Base-by-base conservation (phyloP, 2,113 vertebrate species). In the Cyanistes caeruleus region DNA sequence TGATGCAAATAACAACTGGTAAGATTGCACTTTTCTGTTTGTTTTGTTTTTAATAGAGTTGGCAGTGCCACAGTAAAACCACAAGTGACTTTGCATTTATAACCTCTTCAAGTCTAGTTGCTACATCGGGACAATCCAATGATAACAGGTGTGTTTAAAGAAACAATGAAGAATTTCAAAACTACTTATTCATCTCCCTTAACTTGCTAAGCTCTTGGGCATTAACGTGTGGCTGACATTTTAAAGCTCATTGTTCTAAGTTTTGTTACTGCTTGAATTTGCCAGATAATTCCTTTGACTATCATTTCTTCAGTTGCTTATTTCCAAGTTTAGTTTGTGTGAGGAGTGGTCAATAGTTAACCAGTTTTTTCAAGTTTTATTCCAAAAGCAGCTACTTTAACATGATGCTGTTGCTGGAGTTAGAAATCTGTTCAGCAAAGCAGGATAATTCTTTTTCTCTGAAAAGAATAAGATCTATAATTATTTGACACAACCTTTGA, bases 51-150 rank as follows among this genome's bases (percentile, higher is more conserved):
- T 30, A 39, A 78, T 59, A 99, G 99, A 99, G 98, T 73, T 99
- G 99, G 99, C 99, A 99, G 98, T 99, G 99, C 96, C 99, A 99
- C 97, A 98, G 98, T 94, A 99, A 99, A 98, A 98, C 99, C 88
- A 98, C 99, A 59, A 98, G 99, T 86, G 99, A 99, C 95, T 99
- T 99, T 70, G 98, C 99, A 31, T 99, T 99, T 96, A 98, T 99
- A 97, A 99, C 99, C 23, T 99, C 99, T 72, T 99, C 99, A 64
- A 99, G 99, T 96, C 98, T 99, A 74, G 99, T 99, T 81, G 99
- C 99, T 89, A 99, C 99, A 24, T 98, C 99, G 0, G 99, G 99
- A 90, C 99, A 99, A 89, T 99, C 99, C 97, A 99, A 97, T 67
- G 99, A 99, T 77, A 98, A 98, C 97, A 99, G 99, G 99, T 99